Evolutionary conservation across 2,888 invertebrate genomes (phyloP), one percentile per base, ranked within the genome.

Genomic region (Drosophila peninsularis): DNA sequence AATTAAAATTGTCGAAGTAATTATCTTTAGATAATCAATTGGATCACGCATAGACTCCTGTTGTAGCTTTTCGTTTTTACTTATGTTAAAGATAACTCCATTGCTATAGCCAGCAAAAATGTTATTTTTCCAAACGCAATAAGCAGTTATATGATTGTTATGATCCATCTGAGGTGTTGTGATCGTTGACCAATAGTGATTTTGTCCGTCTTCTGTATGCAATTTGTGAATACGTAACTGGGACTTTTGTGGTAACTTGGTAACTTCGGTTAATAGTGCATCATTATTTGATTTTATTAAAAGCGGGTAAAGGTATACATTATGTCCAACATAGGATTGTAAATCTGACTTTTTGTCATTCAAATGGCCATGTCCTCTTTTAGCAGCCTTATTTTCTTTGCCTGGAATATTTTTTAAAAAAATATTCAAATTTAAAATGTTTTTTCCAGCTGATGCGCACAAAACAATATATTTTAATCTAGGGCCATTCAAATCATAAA

Each of bases 391-490:
- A 1, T 50, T 62, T 0, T 49, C 37, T 55, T 17, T 44, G 47
- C 32, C 75, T 62, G 30, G 62, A 42, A 39, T 57, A 45, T 24
- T 69, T 50, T 89, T 87, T 14, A 92, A 55, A 0, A 90, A n/a
- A n/a, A n/a, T 91, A 65, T 91, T 90, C 19, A 92, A 75, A 71
- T 91, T 88, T 4, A 92, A 58, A 3, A 89, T 61, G 44, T 82
- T 77, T 13, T 88, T 89, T 3, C 82, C 77, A 34, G 85, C 79
- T 3, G 90, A 86, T 3, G 90, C 92, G 42, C 92, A 91, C 0
- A 92, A 78, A 10, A 93, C 88, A 37, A 92, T 88, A 39, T 92
- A 92, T 56, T 92, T 91, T 49, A 81, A 90, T 5, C 83, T 65
- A 4, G 79, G 65, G 65, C 90, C 88, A 24, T 82, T 84, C 6